Evolutionary conservation across 1,140 invertebrate species (phyloP).

Genomic region (Heterodera carotae): DNA sequence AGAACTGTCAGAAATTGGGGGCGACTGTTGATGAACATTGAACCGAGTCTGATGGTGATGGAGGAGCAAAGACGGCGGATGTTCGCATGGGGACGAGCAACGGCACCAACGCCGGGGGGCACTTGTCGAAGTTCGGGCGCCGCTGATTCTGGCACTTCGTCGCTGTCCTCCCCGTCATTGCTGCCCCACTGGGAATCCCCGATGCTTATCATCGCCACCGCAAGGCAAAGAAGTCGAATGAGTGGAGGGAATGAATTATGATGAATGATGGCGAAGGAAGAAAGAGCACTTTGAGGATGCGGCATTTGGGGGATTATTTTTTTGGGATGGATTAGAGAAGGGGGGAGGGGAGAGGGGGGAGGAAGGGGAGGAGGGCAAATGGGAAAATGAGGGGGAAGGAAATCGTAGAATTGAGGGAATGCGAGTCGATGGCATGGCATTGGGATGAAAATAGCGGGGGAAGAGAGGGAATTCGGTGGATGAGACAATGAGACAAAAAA

Average conservation of each 20-base stretch:
- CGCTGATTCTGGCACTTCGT: not conserved
- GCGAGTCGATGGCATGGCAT: too few species aligned
- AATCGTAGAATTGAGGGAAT: too few species aligned
- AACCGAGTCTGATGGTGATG: conserved; percentile 17
- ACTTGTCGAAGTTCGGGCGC: not conserved
- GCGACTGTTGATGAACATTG: too few species aligned
- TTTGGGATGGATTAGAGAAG: not conserved
- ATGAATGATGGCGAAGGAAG: not conserved
- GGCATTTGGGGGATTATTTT: conserved; percentile 2
- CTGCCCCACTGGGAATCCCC: conserved; percentile 1
- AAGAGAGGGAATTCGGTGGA: too few species aligned
- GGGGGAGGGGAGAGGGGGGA: not conserved
- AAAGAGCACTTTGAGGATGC: not conserved
- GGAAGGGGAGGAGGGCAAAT: too few species aligned
- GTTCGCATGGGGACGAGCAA: conserved; percentile 4
- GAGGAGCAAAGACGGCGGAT: conserved; percentile 20
- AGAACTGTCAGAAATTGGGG: not conserved
- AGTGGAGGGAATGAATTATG: not conserved
- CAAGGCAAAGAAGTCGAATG: not conserved
- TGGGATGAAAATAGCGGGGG: too few species aligned
- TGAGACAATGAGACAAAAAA: too few species aligned
- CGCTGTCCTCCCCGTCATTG: not conserved
- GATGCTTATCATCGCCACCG: not conserved
- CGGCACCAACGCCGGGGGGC: not conserved
- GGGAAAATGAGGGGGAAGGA: too few species aligned